phyloP scores from a whole-genome alignment of 2,113 vertebrate species.

The Sinocyclocheilus anshuiensis region DNA sequence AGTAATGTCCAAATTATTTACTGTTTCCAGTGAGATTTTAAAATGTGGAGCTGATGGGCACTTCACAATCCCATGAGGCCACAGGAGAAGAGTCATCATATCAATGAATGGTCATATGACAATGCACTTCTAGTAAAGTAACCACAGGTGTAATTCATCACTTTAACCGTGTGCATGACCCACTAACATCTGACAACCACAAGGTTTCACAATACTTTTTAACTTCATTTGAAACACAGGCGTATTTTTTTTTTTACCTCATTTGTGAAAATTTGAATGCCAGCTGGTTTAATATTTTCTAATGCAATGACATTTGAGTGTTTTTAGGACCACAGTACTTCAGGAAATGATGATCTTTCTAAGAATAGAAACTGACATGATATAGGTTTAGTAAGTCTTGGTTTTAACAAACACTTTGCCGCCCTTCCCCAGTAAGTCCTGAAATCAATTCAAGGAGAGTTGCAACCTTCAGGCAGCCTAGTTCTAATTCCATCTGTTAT shows the following conservation, averaged over 20 bases:
- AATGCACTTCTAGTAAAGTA: neutral
- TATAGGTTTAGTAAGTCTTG: constrained; percentile 5
- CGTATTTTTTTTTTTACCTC: no score
- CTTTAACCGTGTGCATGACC: neutral
- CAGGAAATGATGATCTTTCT: neutral
- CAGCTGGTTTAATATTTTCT: neutral
- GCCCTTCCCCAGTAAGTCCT: constrained; percentile 30
- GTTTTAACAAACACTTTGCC: constrained; percentile 20
- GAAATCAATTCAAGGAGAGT: constrained; percentile 53
- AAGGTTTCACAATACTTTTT: neutral
- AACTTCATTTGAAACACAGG: neutral
- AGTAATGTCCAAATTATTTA: neutral
- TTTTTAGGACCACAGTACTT: neutral
- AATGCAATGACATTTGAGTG: neutral
- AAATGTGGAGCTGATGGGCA: neutral
- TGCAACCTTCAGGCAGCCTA: constrained; percentile 46
- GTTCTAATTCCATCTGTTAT: constrained; percentile 53
- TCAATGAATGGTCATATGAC: neutral
- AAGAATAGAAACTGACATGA: neutral
- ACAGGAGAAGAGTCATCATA: neutral
- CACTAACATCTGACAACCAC: neutral
- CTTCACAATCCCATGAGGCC: neutral
- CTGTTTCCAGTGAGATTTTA: neutral
- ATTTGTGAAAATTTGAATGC: neutral
- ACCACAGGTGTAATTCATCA: neutral